Base-by-base conservation (phyloP, 2,113 vertebrate species). In the Perca schrenkii region DNA sequence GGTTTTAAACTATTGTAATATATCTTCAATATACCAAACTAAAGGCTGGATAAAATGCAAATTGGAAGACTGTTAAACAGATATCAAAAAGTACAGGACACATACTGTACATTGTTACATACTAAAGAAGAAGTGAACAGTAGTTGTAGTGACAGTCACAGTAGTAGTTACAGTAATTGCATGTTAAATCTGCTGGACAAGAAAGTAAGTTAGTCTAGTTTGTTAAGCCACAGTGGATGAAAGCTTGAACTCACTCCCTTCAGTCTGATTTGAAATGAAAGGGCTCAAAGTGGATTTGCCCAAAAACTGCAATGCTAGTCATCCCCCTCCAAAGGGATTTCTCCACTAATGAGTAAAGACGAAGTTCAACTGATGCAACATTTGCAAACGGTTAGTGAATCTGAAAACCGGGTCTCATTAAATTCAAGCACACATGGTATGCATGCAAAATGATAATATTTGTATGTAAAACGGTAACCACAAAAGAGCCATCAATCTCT, bases 401-500 rank as follows among this genome's bases (percentile, higher is more conserved):
- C 25, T 61, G 7, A 60, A 70, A 72, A 70, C 11, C 7, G 7
- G 7, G 14, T 67, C 65, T 68, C 58, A 28, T 53, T 58, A 31
- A 56, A 34, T 54, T 69, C 67, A 6, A 17, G n/a, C 40, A 58
- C 34, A 49, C 21, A 66, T n/a, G 19, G 5, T 19, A 56, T n/a
- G 16, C 5, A 1, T 17, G 56, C 16, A 69, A 28, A 74, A 40
- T 50, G 8, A 13, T 54, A 53, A 52, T 46, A 36, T 47, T 22
- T 70, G 40, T 49, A 21, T 11, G n/a, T 71, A 61, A 86, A 86
- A 47, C 52, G 16, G 56, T 16, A 67, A 65, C 68, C 5, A 69
- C 54, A 64, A 85, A 77, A 83, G 70, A 88, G 80, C 28, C 28
- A 86, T 88, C 78, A 31, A 72, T 84, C 68, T 64, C 43, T n/a